Conservation (phyloP, 2,797 vertebrate genomes). For the Brotogeris chrysoptera region DNA sequence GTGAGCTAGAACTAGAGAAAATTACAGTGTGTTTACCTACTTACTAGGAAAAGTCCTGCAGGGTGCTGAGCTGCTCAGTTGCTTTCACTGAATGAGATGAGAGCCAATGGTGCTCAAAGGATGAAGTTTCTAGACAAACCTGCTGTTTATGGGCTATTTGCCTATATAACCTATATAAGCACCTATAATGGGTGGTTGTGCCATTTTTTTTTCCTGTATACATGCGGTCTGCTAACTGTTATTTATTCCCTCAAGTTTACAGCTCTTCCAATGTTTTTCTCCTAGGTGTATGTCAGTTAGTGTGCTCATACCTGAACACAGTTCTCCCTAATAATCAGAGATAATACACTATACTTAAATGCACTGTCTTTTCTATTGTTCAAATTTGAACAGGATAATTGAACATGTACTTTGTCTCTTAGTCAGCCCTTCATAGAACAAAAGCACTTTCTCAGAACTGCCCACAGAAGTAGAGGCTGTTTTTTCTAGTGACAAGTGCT, state of each 20-base stretch:
- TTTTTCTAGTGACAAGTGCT: neutral
- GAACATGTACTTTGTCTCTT: neutral
- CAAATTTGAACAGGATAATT: constrained; percentile 35
- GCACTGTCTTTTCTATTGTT: neutral
- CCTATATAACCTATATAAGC: neutral
- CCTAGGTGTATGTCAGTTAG: neutral
- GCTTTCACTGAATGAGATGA: neutral
- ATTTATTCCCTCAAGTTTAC: neutral
- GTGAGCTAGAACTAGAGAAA: neutral
- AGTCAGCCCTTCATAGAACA: constrained; percentile 12
- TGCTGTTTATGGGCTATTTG: neutral
- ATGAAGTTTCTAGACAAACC: neutral
- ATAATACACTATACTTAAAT: neutral
- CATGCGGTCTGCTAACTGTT: neutral
- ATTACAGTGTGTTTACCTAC: neutral
- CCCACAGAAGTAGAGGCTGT: neutral
- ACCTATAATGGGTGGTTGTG: neutral
- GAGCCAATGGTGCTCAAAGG: neutral
- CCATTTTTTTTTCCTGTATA: neutral
- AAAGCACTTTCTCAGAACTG: constrained; percentile 15
- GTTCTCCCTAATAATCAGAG: neutral
- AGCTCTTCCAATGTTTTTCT: neutral
- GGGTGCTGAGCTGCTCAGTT: neutral
- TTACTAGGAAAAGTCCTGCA: neutral
- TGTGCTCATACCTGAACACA: neutral